A percentile compares a stretch with the other conserved stretches of the same genome.
These are phyloP conservation scores for Polymixis lichenea DNA, from an alignment of 2,888 invertebrate genomes.

Conservation along the genomic window DNA sequence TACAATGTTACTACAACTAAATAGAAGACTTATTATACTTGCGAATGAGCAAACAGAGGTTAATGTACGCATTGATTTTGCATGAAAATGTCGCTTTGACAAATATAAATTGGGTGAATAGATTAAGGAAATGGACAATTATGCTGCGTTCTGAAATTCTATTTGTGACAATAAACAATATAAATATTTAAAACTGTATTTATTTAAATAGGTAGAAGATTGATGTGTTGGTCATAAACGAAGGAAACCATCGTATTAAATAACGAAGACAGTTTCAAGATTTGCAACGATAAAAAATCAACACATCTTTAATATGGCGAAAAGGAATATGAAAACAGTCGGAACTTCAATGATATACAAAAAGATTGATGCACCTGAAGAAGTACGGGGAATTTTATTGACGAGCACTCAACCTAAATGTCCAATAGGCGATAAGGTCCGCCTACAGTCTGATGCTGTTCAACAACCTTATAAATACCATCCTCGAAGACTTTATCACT, in stretches of 20 bases:
- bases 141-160: slow-evolving; percentile 30
- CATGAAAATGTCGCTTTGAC: slow-evolving; percentile 58
- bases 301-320: slow-evolving; percentile 11
- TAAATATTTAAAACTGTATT: slow-evolving; percentile 14
- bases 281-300: slow-evolving; percentile 30
- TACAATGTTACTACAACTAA: slow-evolving; percentile 35
- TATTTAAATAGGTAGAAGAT: slow-evolving; percentile 33
- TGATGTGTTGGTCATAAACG: slow-evolving; percentile 4
- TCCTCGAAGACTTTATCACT: slow-evolving; percentile 60
- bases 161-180: slow-evolving; percentile 14
- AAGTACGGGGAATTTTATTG: slow-evolving; percentile 63
- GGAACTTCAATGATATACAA: slow-evolving; percentile 52
- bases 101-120: slow-evolving; percentile 49
- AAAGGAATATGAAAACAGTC: slow-evolving; percentile 37
- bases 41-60: slow-evolving; percentile 65
- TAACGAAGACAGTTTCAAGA: slow-evolving; percentile 8
- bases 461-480: slow-evolving; percentile 48
- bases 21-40: slow-evolving; percentile 67
- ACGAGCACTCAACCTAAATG: slow-evolving; percentile 85
- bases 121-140: slow-evolving; percentile 48
- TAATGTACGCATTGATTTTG: slow-evolving; percentile 68
- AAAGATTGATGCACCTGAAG: slow-evolving; percentile 66
- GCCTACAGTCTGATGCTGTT: slow-evolving; percentile 75
- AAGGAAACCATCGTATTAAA: slow-evolving; percentile 25
- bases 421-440: slow-evolving; percentile 82